A percentile compares a stretch with the other conserved stretches of the same genome.
Evolutionary conservation across 1,140 invertebrate genomes (phyloP).

Genomic region (Drosophila nasuta): DNA sequence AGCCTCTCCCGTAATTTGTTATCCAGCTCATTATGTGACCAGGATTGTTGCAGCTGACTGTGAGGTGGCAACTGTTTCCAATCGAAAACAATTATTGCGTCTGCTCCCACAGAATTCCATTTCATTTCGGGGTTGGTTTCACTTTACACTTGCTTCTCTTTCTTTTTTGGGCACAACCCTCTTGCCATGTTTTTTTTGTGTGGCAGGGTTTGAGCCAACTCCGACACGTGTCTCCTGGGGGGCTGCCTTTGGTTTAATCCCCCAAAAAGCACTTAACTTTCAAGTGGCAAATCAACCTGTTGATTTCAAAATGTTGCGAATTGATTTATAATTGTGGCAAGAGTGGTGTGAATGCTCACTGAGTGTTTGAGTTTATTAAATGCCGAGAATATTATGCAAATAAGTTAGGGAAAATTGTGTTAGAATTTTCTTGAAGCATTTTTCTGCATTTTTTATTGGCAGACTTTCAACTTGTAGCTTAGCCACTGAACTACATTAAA

Average conservation of each 20-base stretch:
- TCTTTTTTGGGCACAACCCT: not conserved
- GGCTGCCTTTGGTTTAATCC: conserved; percentile 53
- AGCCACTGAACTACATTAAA: too few species aligned
- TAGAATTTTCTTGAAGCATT: too few species aligned
- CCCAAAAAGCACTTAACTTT: conserved; percentile 64
- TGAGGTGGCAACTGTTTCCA: conserved; percentile 65
- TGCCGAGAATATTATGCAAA: not conserved
- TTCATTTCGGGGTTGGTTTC: conserved; percentile 19
- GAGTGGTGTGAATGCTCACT: not conserved
- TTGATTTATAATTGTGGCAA: conserved; percentile 49
- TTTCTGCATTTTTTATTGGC: too few species aligned
- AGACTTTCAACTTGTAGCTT: too few species aligned
- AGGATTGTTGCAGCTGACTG: conserved; percentile 7
- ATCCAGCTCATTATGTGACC: conserved; percentile 68
- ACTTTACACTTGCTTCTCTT: conserved; percentile 24
- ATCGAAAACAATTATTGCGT: conserved; percentile 76
- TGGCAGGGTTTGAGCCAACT: conserved; percentile 14
- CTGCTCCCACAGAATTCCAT: conserved; percentile 2
- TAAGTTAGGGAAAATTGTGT: not conserved
- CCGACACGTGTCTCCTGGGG: conserved; percentile 63
- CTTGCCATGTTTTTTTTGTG: not conserved
- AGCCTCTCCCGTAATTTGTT: conserved; percentile 65
- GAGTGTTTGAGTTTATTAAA: conserved; percentile 1
- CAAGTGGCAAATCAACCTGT: conserved; percentile 66
- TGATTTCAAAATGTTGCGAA: conserved; percentile 34